Evolutionary conservation across 2,113 vertebrate genomes (phyloP).

Genomic region (Hyaena hyaena): DNA sequence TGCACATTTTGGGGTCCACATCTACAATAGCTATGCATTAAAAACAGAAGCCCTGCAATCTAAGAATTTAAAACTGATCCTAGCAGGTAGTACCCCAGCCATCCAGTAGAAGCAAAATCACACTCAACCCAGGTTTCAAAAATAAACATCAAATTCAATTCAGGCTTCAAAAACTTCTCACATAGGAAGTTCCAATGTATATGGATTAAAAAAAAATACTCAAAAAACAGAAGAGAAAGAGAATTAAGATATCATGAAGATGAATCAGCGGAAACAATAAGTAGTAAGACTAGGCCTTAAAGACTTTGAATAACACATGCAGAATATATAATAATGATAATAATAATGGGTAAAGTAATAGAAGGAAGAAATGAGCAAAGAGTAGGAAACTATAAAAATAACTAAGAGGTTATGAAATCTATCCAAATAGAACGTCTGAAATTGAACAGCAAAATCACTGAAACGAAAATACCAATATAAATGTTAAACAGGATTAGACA

Average conservation of each 20-base stretch:
- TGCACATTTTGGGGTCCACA: not conserved
- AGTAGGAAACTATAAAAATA: not conserved
- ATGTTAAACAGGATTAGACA: not conserved
- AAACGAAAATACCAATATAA: not conserved
- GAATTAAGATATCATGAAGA: not conserved
- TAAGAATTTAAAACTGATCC: not conserved
- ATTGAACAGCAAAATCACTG: not conserved
- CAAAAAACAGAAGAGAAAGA: not conserved
- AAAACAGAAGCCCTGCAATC: not conserved
- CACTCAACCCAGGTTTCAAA: not conserved
- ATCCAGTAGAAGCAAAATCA: not conserved
- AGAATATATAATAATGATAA: slow-evolving; percentile 39
- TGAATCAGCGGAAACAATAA: not conserved
- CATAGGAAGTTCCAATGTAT: not conserved
- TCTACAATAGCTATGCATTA: not conserved
- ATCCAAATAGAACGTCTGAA: not conserved
- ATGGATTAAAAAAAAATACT: not conserved
- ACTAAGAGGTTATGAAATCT: not conserved
- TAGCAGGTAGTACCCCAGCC: not conserved
- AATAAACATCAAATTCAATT: not conserved
- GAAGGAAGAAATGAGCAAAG: not conserved
- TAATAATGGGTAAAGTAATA: slow-evolving; percentile 1
- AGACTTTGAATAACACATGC: not conserved
- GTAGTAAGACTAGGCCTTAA: not conserved
- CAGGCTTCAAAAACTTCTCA: not conserved